These are phyloP conservation scores for Peromyscus polionotus DNA, from an alignment of 2,113 vertebrate species.

Conservation along the genomic window DNA sequence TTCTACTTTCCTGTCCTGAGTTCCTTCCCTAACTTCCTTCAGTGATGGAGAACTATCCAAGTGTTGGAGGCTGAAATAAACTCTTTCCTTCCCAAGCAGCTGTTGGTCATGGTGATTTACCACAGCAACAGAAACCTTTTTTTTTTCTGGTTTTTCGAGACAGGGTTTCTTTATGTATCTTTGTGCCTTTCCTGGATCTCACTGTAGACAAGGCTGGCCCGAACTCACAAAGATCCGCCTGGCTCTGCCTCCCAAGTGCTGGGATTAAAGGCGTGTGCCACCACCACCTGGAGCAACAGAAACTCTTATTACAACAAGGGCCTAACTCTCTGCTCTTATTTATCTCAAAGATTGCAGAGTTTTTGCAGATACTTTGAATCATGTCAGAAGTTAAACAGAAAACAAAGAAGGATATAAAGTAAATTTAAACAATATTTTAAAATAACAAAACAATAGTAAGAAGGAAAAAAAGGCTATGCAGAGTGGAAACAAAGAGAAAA, in stretches of 20 bases:
- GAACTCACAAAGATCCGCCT: too few species aligned
- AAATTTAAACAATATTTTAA: not conserved
- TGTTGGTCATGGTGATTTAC: not conserved
- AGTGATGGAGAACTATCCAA: not conserved
- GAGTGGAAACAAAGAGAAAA: not conserved
- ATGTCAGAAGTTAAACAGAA: not conserved
- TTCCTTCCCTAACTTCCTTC: not conserved
- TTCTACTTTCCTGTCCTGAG: not conserved
- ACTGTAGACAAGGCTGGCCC: too few species aligned
- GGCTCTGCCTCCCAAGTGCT: too few species aligned
- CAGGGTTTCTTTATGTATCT: too few species aligned
- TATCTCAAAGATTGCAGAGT: not conserved
- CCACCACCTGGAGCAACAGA: too few species aligned
- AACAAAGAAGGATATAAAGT: not conserved
- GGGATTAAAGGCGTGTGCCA: too few species aligned
- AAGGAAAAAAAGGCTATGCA: not conserved
- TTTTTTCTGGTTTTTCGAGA: too few species aligned
- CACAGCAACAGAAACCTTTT: too few species aligned
- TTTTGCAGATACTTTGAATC: not conserved
- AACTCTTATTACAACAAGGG: too few species aligned
- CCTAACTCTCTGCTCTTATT: not conserved
- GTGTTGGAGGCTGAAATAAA: not conserved
- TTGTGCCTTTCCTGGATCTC: too few species aligned
- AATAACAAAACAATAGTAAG: not conserved
- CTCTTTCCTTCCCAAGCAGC: not conserved